phyloP scores from a whole-genome alignment of 92 coral and sea anemone species.

The Siderastrea radians region DNA sequence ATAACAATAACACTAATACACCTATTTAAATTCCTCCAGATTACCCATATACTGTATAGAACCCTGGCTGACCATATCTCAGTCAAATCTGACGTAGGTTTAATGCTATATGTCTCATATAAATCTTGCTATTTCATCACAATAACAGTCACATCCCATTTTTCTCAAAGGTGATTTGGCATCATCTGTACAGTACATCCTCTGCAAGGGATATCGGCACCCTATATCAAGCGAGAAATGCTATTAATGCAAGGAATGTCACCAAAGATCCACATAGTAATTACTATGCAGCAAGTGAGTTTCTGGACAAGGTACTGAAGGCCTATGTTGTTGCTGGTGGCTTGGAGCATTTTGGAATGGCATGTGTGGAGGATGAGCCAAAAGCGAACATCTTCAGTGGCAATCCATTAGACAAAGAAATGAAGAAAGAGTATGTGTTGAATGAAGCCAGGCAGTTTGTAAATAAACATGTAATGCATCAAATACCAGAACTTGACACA shows the following conservation, averaged over 20 bases:
- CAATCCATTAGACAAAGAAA: not conserved
- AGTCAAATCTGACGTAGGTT: not conserved
- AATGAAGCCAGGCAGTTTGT: not conserved
- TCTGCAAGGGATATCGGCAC: conserved; percentile 73
- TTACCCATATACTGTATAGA: too few relatives aligned
- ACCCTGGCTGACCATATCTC: not conserved
- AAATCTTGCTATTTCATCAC: too few relatives aligned
- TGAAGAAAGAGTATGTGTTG: not conserved
- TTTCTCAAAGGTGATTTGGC: conserved; percentile 62
- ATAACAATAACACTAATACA: too few relatives aligned
- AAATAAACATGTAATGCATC: not conserved
- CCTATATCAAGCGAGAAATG: conserved; percentile 57
- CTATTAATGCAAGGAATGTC: conserved; percentile 72
- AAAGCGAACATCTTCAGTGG: not conserved
- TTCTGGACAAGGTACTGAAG: conserved; percentile 49
- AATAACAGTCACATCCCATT: not conserved
- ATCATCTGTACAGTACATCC: conserved; percentile 53
- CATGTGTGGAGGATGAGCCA: conserved; percentile 37
- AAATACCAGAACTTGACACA: not conserved
- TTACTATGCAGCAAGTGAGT: conserved; percentile 74
- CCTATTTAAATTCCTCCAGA: too few relatives aligned
- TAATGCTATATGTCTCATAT: too few relatives aligned
- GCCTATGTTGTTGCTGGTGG: conserved; percentile 69
- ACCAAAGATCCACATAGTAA: conserved; percentile 55
- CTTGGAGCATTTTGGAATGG: conserved; percentile 40